Evolutionary conservation across 2,888 invertebrate genomes (phyloP), one percentile per base, ranked within the genome.

Genomic region (Chelonus formosanus): DNA sequence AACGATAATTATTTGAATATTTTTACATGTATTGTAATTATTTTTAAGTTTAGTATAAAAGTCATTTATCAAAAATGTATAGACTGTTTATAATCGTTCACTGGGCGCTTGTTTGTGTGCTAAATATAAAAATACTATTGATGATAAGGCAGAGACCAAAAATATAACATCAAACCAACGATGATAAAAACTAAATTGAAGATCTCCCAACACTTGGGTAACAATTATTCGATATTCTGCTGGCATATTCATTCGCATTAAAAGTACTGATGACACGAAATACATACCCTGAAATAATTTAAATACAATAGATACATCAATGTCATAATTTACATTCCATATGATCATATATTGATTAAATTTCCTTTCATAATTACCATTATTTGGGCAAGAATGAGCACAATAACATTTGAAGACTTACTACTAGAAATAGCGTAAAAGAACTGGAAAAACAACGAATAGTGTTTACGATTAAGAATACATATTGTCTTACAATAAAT

Each of bases 161-260:
- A 99, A 99, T 81, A 99, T 99, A 3, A 99, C 98, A 85, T 99
- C 99, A 84, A 99, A 99, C 99, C 99, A 99, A 68, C 99, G 89
- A 84, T 99, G 99, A 82, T 99, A 99, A 87, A 99, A 99, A 83
- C 96, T 97, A 78, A 99, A 99, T 84, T 99, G 98, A 69, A 99
- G 86, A 81, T 98, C 98, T 0, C 98, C 99, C 20, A 99, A 85
- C 0, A 99, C 98, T 86, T 93, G 90, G 0, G 93, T 93, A 70
- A 95, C 92, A 58, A 99, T 99, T 55, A 92, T 92, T 45, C 98
- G 89, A 84, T 99, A 99, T 83, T 99, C 97, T 0, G 94, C 90
- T 0, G 99, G 99, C 96, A 99, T 97, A 83, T 99, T 99, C 99
- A 99, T 99, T 40, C 99, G 87, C 92, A 99, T 96, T 48, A 99